Percentiles rank a stretch among this genome's conserved stretches.
These are phyloP conservation scores for Tetrapedia diversipes DNA, from an alignment of 2,888 invertebrate genomes.

Conservation along the genomic window DNA sequence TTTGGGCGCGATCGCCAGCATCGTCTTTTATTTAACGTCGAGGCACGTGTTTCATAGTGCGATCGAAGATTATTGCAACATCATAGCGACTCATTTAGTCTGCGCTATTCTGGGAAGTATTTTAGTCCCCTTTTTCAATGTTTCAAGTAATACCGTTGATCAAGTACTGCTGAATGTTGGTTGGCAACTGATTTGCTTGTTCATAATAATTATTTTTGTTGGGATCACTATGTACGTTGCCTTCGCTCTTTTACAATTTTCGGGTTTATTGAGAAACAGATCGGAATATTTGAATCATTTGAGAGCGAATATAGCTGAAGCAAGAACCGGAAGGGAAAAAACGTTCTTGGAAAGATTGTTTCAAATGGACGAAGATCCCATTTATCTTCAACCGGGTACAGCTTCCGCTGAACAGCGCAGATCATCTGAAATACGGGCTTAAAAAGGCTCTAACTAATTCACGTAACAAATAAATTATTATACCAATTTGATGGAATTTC, in stretches of 20 bases:
- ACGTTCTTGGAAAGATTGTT: conserved; percentile 69
- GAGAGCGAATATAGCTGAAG: conserved; percentile 61
- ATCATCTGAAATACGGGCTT: neutral
- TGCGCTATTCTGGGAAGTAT: conserved; percentile 75
- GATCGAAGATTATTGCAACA: conserved; percentile 81
- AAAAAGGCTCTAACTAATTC: conserved; percentile 1
- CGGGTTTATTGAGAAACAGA: conserved; percentile 71
- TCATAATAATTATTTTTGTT: conserved; percentile 55
- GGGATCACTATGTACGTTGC: conserved; percentile 52
- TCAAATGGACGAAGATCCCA: conserved; percentile 53
- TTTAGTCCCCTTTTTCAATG: conserved; percentile 71
- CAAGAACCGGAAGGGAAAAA: conserved; percentile 53
- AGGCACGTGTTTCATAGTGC: conserved; percentile 74
- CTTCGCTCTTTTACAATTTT: conserved; percentile 61
- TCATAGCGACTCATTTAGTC: conserved; percentile 76
- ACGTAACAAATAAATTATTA: neutral
- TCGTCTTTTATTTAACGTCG: conserved; percentile 72
- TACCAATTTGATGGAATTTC: neutral
- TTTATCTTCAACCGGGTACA: conserved; percentile 70
- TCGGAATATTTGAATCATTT: conserved; percentile 72
- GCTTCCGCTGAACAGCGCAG: conserved; percentile 6
- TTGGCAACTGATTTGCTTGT: conserved; percentile 73
- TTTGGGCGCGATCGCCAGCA: conserved; percentile 65
- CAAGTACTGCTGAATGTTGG: conserved; percentile 58
- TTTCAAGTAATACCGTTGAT: neutral